phyloP scores from a whole-genome alignment of 2,888 invertebrate species.

The Amitus sp. region DNA sequence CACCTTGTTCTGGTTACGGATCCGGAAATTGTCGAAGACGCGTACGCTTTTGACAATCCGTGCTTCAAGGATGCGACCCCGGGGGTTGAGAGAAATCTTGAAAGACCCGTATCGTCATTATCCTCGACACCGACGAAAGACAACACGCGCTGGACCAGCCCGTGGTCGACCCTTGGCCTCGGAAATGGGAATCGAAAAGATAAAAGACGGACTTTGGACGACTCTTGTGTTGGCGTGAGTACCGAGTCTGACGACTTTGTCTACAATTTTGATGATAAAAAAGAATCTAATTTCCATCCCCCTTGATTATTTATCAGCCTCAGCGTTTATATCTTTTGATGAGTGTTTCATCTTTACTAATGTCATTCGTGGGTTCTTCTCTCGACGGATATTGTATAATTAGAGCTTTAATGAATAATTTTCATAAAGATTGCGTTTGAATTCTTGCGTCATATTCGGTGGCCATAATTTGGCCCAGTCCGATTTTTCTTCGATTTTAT shows the following conservation, averaged over 20 bases:
- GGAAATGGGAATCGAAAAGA: constrained; percentile 61
- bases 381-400: too few species aligned
- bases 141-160: constrained; percentile 58
- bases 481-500: too few species aligned
- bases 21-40: constrained; percentile 80
- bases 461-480: too few species aligned
- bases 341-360: too few species aligned
- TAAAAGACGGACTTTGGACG: constrained; percentile 70
- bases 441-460: too few species aligned
- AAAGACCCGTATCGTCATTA: constrained; percentile 47
- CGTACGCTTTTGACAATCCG: constrained; percentile 84
- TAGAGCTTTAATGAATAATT: too few species aligned
- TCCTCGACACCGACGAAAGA: constrained; percentile 45
- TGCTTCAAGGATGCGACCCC: constrained; percentile 72
- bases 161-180: constrained; percentile 66
- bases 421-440: too few species aligned
- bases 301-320: too few species aligned
- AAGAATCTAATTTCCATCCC: too few species aligned
- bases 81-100: constrained; percentile 59
- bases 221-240: constrained; percentile 69
- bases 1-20: constrained; percentile 79
- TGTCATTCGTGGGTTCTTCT: too few species aligned
- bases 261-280: too few species aligned
- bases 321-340: too few species aligned
- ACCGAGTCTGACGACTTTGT: constrained; percentile 1